These are phyloP conservation scores for Percopsis transmontana DNA, from an alignment of 2,113 vertebrate genomes.

Conservation along the genomic window DNA sequence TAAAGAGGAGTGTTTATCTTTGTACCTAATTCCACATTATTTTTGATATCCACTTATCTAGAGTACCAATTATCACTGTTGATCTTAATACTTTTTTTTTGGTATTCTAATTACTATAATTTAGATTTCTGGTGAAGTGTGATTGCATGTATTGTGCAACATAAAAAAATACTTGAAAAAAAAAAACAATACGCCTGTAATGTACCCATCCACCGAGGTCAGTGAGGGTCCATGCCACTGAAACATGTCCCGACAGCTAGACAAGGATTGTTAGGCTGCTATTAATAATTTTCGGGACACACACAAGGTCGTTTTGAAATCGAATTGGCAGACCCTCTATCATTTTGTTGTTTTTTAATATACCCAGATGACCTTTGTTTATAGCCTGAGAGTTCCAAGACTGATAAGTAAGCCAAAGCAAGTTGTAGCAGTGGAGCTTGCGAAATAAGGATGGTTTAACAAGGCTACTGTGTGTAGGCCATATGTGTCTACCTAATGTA, in stretches of 20 bases:
- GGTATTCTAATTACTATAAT: slow-evolving; percentile 16
- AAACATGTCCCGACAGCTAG: slow-evolving; percentile 22
- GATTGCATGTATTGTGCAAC: neutral
- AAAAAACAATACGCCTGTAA: slow-evolving; percentile 7
- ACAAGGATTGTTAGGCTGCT: neutral
- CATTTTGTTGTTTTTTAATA: neutral
- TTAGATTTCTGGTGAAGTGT: neutral
- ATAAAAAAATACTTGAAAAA: slow-evolving; percentile 41
- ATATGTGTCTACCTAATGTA: too few species aligned
- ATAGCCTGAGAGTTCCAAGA: too few species aligned
- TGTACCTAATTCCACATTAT: neutral
- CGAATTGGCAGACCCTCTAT: slow-evolving; percentile 3
- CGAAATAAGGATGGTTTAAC: too few species aligned
- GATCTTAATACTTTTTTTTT: slow-evolving; percentile 5
- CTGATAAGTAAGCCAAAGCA: too few species aligned
- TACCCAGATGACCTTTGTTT: too few species aligned
- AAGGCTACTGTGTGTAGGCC: too few species aligned
- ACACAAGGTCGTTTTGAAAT: slow-evolving; percentile 27
- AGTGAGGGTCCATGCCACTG: neutral
- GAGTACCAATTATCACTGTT: neutral
- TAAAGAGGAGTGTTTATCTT: slow-evolving; percentile 3
- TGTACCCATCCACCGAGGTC: neutral
- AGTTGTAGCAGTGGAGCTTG: too few species aligned
- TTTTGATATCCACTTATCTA: slow-evolving; percentile 2
- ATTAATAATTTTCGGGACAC: slow-evolving; percentile 21